Evolutionary conservation across 2,888 invertebrate genomes (phyloP).

Genomic region (Bembecia ichneumoniformis): DNA sequence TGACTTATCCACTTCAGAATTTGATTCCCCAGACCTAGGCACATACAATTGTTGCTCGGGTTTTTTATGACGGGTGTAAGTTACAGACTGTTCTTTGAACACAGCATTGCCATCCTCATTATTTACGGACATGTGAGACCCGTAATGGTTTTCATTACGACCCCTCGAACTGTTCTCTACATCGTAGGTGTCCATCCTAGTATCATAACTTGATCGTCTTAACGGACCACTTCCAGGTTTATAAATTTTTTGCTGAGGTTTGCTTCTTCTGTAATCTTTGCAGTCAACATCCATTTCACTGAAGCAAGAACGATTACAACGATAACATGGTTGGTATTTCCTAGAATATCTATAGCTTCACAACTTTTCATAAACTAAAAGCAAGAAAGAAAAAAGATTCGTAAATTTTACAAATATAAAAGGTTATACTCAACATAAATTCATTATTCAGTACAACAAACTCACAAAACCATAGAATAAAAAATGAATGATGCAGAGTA

Average conservation of each 20-base stretch:
- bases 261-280: conserved; percentile 74
- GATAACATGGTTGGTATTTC: conserved; percentile 26
- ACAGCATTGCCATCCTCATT: conserved; percentile 34
- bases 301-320: conserved; percentile 29
- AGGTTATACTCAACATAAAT: too few relatives aligned
- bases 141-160: conserved; percentile 43
- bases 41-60: conserved; percentile 62
- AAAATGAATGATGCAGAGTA: too few relatives aligned
- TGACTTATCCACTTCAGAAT: conserved; percentile 44
- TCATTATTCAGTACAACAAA: conserved; percentile 12
- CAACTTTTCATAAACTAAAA: conserved; percentile 4
- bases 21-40: conserved; percentile 45
- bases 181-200: conserved; percentile 64
- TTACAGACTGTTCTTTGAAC: conserved; percentile 30
- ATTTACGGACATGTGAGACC: conserved; percentile 53
- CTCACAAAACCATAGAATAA: not conserved
- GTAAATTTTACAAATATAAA: too few relatives aligned
- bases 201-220: conserved; percentile 76
- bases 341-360: conserved; percentile 8
- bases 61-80: conserved; percentile 46
- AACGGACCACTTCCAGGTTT: conserved; percentile 84
- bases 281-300: conserved; percentile 67
- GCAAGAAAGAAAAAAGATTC: too few relatives aligned
- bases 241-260: conserved; percentile 80
- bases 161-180: conserved; percentile 38